Percentiles rank a stretch among this genome's conserved stretches.
These are phyloP conservation scores for Gallinago media DNA, from an alignment of 2,113 vertebrate species.

Conservation along the genomic window DNA sequence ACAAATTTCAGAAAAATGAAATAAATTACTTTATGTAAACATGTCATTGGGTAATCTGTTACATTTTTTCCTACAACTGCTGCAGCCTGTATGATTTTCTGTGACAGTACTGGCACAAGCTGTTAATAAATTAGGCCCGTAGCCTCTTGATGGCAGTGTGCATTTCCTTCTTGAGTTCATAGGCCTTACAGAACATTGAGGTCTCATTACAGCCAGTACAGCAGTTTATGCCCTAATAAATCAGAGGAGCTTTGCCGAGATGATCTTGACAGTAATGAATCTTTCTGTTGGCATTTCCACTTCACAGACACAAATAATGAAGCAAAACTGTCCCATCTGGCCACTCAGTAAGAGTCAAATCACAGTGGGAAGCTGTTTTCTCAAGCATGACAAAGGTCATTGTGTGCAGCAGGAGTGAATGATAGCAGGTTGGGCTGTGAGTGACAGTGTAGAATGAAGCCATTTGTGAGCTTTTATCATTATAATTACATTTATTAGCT, in stretches of 20 bases:
- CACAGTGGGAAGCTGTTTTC: conserved; percentile 69
- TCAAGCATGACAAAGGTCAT: conserved; percentile 80
- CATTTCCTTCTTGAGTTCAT: conserved; percentile 79
- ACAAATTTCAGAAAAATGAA: not conserved
- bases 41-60: not conserved
- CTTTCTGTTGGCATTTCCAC: conserved; percentile 83
- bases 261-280: conserved; percentile 80
- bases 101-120: not conserved
- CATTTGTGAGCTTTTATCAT: conserved; percentile 81
- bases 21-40: not conserved
- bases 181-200: conserved; percentile 80
- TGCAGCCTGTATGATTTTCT: not conserved
- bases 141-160: conserved; percentile 78
- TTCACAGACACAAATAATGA: conserved; percentile 82
- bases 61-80: not conserved
- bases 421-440: conserved; percentile 68
- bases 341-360: conserved; percentile 71
- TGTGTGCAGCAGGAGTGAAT: conserved; percentile 68
- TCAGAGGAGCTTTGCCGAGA: conserved; percentile 79
- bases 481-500: conserved; percentile 80
- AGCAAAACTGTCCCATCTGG: conserved; percentile 87
- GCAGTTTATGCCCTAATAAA: conserved; percentile 86
- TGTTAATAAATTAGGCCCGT: conserved; percentile 73
- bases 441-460: conserved; percentile 80
- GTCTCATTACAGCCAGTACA: conserved; percentile 80